Base-by-base conservation (phyloP, 2,888 invertebrate species). In the Ecliptopera silaceata region DNA sequence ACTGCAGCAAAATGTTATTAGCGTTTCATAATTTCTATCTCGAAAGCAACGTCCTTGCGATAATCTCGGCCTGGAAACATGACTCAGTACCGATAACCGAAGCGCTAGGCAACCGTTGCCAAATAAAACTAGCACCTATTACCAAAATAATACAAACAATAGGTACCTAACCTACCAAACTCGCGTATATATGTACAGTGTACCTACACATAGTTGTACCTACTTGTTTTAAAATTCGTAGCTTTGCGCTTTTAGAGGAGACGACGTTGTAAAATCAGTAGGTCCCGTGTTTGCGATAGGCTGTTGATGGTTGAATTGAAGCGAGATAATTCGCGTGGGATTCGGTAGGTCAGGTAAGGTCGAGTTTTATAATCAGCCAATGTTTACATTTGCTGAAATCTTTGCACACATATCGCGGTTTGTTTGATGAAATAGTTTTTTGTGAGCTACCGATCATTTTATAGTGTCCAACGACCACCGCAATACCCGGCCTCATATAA, bases 41-140 rank as follows among this genome's bases (percentile, higher is more conserved):
- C 66, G 77, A 79, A 83, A 81, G 75, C 75, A 76, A 74, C 84
- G 86, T 80, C 86, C 86, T 86, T 86, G 86, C 68, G 71, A 73
- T 78, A 80, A 80, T 82, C 79, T 80, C 71, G 74, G 80, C 79
- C 70, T 79, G 73, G 82, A 67, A 82, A 79, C 83, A 75, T 86
- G 84, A 86, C 69, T 86, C 86, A 85, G 73, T 69, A 63, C 63
- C 75, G 71, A 74, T 77, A 79, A 75, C 72, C 67, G 67, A 73
- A 74, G 69, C 77, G 80, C 80, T 77, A 75, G 74, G 83, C 79
- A 82, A 79, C 82, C 66, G 82, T 69, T 79, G 77, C 79, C 79
- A 77, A 82, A 82, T 80, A 80, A 83, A 81, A 79, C 77, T 75
- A 72, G 68, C 70, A 72, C 73, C 76, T 79, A 81, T 77, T 80